phyloP scores from a whole-genome alignment of 2,797 vertebrate species.

The Sylvilagus floridanus region DNA sequence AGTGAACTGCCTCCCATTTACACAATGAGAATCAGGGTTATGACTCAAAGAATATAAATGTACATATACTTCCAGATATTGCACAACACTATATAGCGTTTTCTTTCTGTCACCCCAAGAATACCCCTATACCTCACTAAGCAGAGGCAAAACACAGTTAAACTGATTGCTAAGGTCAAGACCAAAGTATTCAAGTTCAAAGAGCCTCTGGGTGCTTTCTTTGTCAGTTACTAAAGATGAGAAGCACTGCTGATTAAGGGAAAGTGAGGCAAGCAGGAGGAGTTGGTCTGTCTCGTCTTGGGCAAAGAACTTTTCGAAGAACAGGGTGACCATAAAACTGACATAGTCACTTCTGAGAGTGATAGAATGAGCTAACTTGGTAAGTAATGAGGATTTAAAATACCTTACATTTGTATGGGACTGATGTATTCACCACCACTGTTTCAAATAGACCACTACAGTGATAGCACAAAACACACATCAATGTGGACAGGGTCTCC shows the following conservation, averaged over 20 bases:
- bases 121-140: not conserved
- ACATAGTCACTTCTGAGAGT: not conserved
- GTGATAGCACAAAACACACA: not conserved
- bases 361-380: not conserved
- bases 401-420: no score
- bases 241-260: not conserved
- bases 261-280: not conserved
- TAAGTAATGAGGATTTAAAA: not conserved
- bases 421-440: not conserved
- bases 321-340: not conserved
- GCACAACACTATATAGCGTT: not conserved
- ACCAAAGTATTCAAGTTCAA: not conserved
- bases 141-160: conserved; percentile 12
- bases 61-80: not conserved
- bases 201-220: not conserved
- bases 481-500: not conserved
- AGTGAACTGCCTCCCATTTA: not conserved
- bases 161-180: not conserved
- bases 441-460: not conserved
- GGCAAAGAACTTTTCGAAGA: not conserved
- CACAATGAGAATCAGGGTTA: not conserved
- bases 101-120: not conserved
- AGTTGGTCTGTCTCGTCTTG: not conserved
- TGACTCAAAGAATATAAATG: not conserved
- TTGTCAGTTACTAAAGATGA: not conserved